Evolutionary conservation across 2,888 invertebrate species (phyloP).

Genomic region (Eristalis tenax): DNA sequence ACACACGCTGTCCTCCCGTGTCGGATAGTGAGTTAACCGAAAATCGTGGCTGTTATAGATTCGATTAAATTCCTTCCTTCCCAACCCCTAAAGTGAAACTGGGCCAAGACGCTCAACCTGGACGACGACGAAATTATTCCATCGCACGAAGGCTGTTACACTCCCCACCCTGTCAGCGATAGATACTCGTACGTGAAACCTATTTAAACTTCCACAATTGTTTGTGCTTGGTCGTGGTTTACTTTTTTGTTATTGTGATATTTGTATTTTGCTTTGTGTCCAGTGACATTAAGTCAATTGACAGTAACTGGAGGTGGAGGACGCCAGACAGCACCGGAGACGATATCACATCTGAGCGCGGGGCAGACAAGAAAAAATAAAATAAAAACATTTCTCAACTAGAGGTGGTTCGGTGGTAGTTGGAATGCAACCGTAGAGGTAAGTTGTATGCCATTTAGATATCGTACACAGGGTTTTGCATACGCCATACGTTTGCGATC

Average conservation of each 20-base stretch:
- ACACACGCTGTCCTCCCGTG: slow-evolving; percentile 37
- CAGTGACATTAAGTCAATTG: slow-evolving; percentile 59
- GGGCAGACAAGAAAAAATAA: background rate
- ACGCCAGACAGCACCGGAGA: slow-evolving; percentile 48
- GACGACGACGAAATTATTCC: slow-evolving; percentile 55
- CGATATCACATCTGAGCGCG: slow-evolving; percentile 60
- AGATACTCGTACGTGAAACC: background rate
- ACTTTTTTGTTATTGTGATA: slow-evolving; percentile 10
- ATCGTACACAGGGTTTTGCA: slow-evolving; percentile 33
- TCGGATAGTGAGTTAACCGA: slow-evolving; percentile 45
- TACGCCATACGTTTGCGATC: slow-evolving; percentile 21
- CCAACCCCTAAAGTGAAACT: background rate
- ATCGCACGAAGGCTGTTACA: slow-evolving; percentile 47
- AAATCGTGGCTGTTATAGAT: slow-evolving; percentile 64
- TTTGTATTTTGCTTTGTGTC: slow-evolving; percentile 43
- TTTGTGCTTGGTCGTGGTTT: slow-evolving; percentile 29
- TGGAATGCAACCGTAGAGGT: slow-evolving; percentile 67
- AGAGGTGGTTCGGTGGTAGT: slow-evolving; percentile 44
- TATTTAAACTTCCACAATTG: slow-evolving; percentile 30
- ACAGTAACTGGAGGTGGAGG: slow-evolving; percentile 39
- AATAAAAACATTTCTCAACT: slow-evolving; percentile 17
- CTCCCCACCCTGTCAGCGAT: slow-evolving; percentile 38
- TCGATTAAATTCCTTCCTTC: slow-evolving; percentile 63
- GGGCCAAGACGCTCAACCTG: slow-evolving; percentile 40
- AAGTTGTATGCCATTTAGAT: slow-evolving; percentile 62